These are phyloP conservation scores for Mythimna impura DNA, from an alignment of 2,888 invertebrate genomes.

Conservation along the genomic window DNA sequence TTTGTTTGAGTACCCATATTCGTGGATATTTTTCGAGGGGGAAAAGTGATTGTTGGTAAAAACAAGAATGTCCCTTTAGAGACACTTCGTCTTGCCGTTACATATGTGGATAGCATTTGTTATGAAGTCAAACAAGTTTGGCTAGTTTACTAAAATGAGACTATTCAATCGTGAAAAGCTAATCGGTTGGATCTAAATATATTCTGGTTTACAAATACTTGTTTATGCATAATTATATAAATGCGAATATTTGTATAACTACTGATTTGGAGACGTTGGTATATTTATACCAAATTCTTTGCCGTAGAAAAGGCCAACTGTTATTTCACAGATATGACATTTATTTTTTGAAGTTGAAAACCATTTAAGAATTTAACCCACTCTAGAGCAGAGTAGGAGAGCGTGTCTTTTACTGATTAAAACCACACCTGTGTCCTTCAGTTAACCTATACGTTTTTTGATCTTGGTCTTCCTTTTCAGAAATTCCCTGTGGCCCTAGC, in stretches of 20 bases:
- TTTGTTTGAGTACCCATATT: no score
- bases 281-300: neutral
- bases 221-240: constrained; percentile 2
- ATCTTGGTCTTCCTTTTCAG: no score
- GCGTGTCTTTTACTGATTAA: no score
- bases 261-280: neutral
- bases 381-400: no score
- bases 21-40: no score
- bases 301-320: neutral
- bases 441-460: no score
- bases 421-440: no score
- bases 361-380: no score
- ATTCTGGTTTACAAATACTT: constrained; percentile 32
- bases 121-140: constrained; percentile 53
- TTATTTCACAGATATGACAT: neutral
- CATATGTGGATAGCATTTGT: constrained; percentile 40
- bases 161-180: constrained; percentile 49
- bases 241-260: constrained; percentile 8
- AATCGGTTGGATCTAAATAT: constrained; percentile 25
- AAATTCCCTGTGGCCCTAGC: no score
- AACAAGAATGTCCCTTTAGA: neutral
- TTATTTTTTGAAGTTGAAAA: no score
- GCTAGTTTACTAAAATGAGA: constrained; percentile 51
- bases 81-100: constrained; percentile 34
- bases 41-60: no score